These are phyloP conservation scores for Heliconius eleuchia DNA, from an alignment of 1,140 invertebrate genomes.

Conservation along the genomic window DNA sequence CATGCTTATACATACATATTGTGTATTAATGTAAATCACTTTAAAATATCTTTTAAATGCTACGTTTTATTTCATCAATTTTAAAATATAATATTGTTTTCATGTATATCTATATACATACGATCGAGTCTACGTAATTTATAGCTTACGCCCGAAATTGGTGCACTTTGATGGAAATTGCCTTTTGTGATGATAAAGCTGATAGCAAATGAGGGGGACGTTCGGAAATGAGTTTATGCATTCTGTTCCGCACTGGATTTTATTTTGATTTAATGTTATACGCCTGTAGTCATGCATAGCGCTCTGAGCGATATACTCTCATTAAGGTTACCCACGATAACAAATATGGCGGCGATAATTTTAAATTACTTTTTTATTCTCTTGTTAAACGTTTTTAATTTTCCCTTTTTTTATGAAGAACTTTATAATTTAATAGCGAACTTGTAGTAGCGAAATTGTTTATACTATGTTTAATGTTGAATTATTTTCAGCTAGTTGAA, in stretches of 20 bases:
- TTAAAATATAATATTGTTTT: neutral
- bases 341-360: conserved; percentile 33
- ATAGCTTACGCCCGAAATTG: conserved; percentile 42
- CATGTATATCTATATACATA: neutral
- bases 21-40: too few species aligned
- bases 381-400: conserved; percentile 24
- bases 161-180: conserved; percentile 66
- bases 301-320: conserved; percentile 34
- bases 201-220: conserved; percentile 49
- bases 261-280: conserved; percentile 64
- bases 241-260: conserved; percentile 57
- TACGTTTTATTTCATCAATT: too few species aligned
- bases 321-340: conserved; percentile 40
- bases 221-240: conserved; percentile 66
- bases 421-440: neutral
- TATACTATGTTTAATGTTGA: neutral
- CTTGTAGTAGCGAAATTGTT: neutral
- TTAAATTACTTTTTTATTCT: conserved; percentile 26
- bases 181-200: conserved; percentile 64
- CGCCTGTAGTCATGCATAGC: conserved; percentile 24
- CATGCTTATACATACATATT: too few species aligned
- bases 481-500: neutral
- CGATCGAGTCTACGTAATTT: conserved; percentile 22
- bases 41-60: too few species aligned
- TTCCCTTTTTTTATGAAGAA: conserved; percentile 1